Evolutionary conservation across 2,888 invertebrate genomes (phyloP), one percentile per base, ranked within the genome.

Genomic region (Chironomus riparius): DNA sequence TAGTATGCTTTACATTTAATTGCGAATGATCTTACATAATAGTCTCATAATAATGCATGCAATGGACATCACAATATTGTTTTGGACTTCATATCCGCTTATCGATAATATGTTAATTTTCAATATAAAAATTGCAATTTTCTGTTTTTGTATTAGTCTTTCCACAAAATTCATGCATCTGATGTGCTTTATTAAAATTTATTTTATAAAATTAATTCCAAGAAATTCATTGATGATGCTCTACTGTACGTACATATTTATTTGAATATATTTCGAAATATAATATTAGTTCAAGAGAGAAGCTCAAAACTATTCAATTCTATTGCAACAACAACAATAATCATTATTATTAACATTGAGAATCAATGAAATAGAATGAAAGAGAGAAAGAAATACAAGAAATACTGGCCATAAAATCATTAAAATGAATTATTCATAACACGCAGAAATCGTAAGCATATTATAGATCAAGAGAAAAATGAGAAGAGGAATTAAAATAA

Each of bases 401-500:
- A 38, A 69, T n/a, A 47, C 69, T 47, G 47, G 18, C 47, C 47
- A 69, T 38, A 15, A 69, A 47, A 38, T 69, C 69, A 47, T 69
- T 47, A 47, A 38, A 68, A 47, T 69, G 69, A 69, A 69, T 69
- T 47, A 47, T 69, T 62, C 62, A 73, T 73, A 22, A 13, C 72
- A 73, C 72, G 72, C 62, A 62, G 72, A 62, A 24, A 73, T 70
- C 22, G 56, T 71, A 71, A 50, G 50, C 71, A 15, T 71, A 50
- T 71, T 50, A 71, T 47, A 47, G 70, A 5, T 70, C 28, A 47
- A 56, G 65, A 65, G 24, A 65, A 15, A 50, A 56, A 13, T 10
- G 68, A 28, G 68, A 68, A 22, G 47, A 50, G 56, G 22, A 71
- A 71, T 71, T 38, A 56, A 71, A 50, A 50, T 47, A n/a, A 71